Base-by-base conservation (phyloP, 2,888 invertebrate genomes). In the Muscina levida region DNA sequence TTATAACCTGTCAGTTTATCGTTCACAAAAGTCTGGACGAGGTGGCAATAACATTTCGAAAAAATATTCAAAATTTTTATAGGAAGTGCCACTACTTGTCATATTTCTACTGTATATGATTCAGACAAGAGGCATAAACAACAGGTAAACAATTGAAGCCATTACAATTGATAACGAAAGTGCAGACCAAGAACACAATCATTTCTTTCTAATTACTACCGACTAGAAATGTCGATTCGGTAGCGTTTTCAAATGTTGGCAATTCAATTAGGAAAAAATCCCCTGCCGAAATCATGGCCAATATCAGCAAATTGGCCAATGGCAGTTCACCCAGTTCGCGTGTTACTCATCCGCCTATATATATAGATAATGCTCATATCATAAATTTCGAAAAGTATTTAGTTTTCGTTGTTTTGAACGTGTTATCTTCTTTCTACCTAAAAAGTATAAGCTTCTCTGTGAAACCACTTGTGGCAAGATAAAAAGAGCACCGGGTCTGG, bases 401-500 rank as follows among this genome's bases (percentile, higher is more conserved):
- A 22, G 19, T 62, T 19, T 59, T 19, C 24, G 13, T 8, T 8
- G 31, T 31, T 31, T 8, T 31, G 31, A 8, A 31, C 31, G 1
- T 59, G 42, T 62, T 62, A 62, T 62, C 62, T 62, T 22, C 2
- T 15, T 31, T 15, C 37, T 57, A 42, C 62, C 19, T 22, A 11
- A 10, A 42, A 53, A 72, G 37, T 39, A 3, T 74, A 68, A 80
- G 77, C 73, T 59, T 51, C 31, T 10, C 31, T n/a, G 51, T 48
- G 76, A 76, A 65, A 48, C 62, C 67, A 46, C 65, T 70, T 59
- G 66, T 62, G 46, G 44, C 22, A 51, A 77, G 81, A 81, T 81
- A 81, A 77, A 75, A 77, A 62, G 31, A 31, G 8, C 8, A 31
- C 31, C 4, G 8, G 8, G 31, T 31, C 31, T 31, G 31, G 31